Evolutionary conservation across 2,797 vertebrate species (phyloP).

Genomic region (Gallinago nigripennis): DNA sequence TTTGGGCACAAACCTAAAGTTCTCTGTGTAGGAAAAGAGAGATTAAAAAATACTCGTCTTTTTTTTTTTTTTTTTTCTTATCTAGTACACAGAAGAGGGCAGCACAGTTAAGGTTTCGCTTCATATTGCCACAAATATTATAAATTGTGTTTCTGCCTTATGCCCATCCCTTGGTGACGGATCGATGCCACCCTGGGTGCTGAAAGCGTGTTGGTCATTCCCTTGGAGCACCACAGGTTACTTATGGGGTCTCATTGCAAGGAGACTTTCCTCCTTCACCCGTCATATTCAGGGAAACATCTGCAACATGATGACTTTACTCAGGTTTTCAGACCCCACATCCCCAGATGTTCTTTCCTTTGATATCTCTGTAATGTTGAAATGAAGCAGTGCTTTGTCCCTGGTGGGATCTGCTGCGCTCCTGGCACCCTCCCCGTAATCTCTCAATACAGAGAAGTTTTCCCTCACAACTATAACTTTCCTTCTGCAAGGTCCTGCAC

Average conservation of each 20-base stretch:
- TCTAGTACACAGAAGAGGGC: conserved; percentile 38
- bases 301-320: neutral
- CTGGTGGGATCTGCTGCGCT: accelerated
- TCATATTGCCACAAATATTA: neutral
- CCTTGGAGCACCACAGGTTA: neutral
- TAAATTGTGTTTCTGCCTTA: neutral
- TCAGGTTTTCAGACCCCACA: neutral
- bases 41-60: neutral
- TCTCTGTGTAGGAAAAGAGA: neutral
- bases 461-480: neutral
- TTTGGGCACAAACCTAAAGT: neutral
- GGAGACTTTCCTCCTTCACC: neutral
- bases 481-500: neutral
- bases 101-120: conserved; percentile 9
- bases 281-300: neutral
- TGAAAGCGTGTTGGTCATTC: neutral
- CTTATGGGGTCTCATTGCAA: neutral
- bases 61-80: neutral
- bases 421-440: neutral
- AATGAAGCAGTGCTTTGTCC: accelerated
- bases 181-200: accelerated
- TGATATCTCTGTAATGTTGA: neutral
- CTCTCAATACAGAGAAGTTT: neutral
- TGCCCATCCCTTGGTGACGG: accelerated
- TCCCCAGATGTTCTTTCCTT: neutral